Evolutionary conservation across 2,888 invertebrate species (phyloP), one percentile per base, ranked within the genome.

Genomic region (Catocala fraxini): DNA sequence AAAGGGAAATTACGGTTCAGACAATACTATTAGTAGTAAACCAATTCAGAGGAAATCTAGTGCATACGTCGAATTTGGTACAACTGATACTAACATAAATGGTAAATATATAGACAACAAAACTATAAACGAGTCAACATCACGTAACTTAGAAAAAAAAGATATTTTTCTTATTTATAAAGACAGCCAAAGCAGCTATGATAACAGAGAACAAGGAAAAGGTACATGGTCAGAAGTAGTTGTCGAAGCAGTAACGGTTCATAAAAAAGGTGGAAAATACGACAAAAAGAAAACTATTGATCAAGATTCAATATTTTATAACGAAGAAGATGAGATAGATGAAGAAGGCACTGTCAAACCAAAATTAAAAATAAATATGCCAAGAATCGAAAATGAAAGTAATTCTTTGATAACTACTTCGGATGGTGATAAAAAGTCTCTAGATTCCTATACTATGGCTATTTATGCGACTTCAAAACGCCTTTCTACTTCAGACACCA

Each of bases 101-200:
- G 68, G 65, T 56, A 70, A 57, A 53, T 64, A 59, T 25, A 68
- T 65, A 35, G 54, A 73, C 15, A 72, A 45, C 49, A 67, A 70
- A 45, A 52, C 70, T 0, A 72, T 73, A 41, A 71, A 62, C 41
- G 72, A 61, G 43, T 79, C 81, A 25, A 60, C 68, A n/a, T 77
- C 80, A 12, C 69, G 47, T 45, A 75, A 77, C 63, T 82, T 79
- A 15, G 73, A 76, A 52, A 84, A 89, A 46, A 86, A 87, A 70
- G 89, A 89, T 72, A 68, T 91, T 54, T 88, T 91, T 74, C 65
- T 89, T 13, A 89, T 91, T 69, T 89, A 88, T 62, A 86, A 81
- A 73, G 90, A 91, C 47, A 88, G 84, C 75, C 83, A 85, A 59
- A 81, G 70, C 48, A 83, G 75, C 59, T 65, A 56, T 47, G 62